Evolutionary conservation across 2,888 invertebrate genomes (phyloP), one percentile per base, ranked within the genome.

Genomic region (Tetheella fluctuosa): DNA sequence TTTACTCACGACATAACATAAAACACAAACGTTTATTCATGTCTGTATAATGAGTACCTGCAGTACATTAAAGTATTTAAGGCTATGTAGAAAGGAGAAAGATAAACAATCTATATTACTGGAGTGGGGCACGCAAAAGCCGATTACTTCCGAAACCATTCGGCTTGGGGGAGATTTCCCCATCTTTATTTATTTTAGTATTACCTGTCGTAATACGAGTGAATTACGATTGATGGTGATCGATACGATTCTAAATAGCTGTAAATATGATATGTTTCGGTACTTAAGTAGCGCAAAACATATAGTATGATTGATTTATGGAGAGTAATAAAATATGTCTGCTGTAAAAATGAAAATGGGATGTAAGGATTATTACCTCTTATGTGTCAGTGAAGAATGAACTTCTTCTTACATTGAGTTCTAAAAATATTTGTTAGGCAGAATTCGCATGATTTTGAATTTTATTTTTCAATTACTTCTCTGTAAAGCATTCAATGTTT

Each of bases 221-320:
- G 28, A n/a, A 53, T 53, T 53, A 53, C 28, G 53, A 53, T 53
- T 53, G 53, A 53, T 53, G 15, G 28, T 25, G 53, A 53, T 53
- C 28, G 53, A 53, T 53, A 53, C 15, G n/a, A 8, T 15, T 53
- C 15, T 53, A 25, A 53, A 53, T n/a, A 53, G n/a, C 53, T 10
- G n/a, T 28, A 28, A 53, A 53, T 53, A 28, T 25, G 53, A 53
- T 28, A 53, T 20, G 48, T n/a, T n/a, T 42, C 7, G 1, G 17
- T 42, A n/a, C 42, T 42, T 42, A 48, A 20, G 48, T 48, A 4
- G 1, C 20, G 48, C 1, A 20, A 48, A 48, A 20, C n/a, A 39
- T 39, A 39, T 39, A 48, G 17, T 1, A 34, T 34, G 8, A 12
- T 34, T 6, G 13, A 20, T 20, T 20, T 48, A 20, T 48, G 17